These are phyloP conservation scores for Chouioia cunea DNA, from an alignment of 2,888 invertebrate genomes.

Conservation along the genomic window DNA sequence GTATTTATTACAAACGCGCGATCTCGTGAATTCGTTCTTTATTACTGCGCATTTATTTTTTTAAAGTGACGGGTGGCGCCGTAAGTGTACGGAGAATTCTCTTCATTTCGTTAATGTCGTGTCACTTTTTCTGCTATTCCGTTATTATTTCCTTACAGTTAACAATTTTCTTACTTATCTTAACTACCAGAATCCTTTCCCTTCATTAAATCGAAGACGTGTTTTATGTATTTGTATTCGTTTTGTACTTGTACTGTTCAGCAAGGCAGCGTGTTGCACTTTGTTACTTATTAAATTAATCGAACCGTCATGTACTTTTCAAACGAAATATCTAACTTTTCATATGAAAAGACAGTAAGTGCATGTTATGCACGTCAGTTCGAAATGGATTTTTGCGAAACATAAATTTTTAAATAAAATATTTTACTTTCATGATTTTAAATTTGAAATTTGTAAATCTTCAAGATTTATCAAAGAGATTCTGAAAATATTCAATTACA, in stretches of 20 bases:
- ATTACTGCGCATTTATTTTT: conserved; percentile 28
- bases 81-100: conserved; percentile 58
- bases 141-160: conserved; percentile 55
- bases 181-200: conserved; percentile 66
- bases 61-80: conserved; percentile 53
- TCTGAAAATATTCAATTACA: no score
- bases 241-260: conserved; percentile 70
- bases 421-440: neutral
- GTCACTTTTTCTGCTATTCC: conserved; percentile 43
- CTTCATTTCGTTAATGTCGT: conserved; percentile 38
- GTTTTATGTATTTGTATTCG: conserved; percentile 68
- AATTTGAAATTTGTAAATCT: no score
- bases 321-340: conserved; percentile 56
- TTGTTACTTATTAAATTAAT: conserved; percentile 67
- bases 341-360: conserved; percentile 16
- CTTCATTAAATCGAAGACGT: conserved; percentile 67
- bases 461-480: no score
- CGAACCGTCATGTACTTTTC: conserved; percentile 62
- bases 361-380: neutral
- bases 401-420: no score
- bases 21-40: conserved; percentile 49
- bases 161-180: conserved; percentile 57
- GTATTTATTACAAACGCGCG: conserved; percentile 64
- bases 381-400: no score
- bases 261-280: conserved; percentile 70